Conservation (phyloP, 2,113 vertebrate genomes). For the Vanacampus margaritifer region DNA sequence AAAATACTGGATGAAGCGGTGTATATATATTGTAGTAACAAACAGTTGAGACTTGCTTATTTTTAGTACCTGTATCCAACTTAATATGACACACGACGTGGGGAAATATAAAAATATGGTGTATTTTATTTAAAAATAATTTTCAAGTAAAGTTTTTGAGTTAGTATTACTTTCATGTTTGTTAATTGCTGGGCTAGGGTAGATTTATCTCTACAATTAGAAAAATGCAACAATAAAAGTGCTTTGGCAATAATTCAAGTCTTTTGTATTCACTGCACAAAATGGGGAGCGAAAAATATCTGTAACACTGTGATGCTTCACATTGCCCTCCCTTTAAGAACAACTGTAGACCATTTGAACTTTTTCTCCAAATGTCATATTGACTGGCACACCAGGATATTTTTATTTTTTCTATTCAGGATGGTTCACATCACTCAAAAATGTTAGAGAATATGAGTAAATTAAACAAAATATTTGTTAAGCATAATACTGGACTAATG, state of each 20-base stretch:
- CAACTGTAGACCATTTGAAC: not conserved
- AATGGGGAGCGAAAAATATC: constrained; percentile 29
- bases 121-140: constrained; percentile 20
- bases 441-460: not conserved
- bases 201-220: constrained; percentile 24
- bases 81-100: not conserved
- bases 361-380: constrained; percentile 16
- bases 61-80: not conserved
- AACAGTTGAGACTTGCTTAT: constrained; percentile 11
- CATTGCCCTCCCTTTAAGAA: constrained; percentile 2
- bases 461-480: not conserved
- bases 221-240: constrained; percentile 53
- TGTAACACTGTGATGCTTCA: constrained; percentile 21
- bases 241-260: constrained; percentile 72
- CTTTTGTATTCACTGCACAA: constrained; percentile 50
- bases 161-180: constrained; percentile 26
- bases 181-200: constrained; percentile 24
- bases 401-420: not conserved
- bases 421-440: not conserved
- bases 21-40: not conserved
- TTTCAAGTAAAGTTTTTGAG: constrained; percentile 59
- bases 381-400: not conserved
- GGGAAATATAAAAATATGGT: constrained; percentile 3
- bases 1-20: not conserved
- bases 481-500: not conserved